Evolutionary conservation across 2,797 vertebrate species (phyloP), one percentile per base, ranked within the genome.

Genomic region (Sebastes reedi): DNA sequence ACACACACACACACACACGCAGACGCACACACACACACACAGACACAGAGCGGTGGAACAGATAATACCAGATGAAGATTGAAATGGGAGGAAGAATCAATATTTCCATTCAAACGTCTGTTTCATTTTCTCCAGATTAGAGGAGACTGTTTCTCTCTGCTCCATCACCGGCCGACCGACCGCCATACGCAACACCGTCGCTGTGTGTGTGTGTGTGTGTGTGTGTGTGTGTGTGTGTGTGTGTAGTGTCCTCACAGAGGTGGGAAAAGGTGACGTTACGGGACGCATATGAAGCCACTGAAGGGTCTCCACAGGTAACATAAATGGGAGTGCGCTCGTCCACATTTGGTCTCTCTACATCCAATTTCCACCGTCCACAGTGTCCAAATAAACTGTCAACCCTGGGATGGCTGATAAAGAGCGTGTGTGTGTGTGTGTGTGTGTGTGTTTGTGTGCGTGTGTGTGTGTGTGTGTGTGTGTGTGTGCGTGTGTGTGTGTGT

Each of bases 121-220:
- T 91, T 94, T 92, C 84, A 88, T 91, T 92, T 91, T 88, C 84
- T 85, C 18, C 73, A 94, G 90, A 91, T 92, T 87, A 88, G 72
- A 88, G 71, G 62, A 73, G 75, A 67, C 78, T 12, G 76, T 82
- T 87, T 77, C 72, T 80, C 72, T 83, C 56, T 77, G 77, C 62
- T 81, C 78, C 56, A 39, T 79, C 82, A 83, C 56, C 65, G 11
- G 46, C 55, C 2, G 13, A 56, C 55, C 16, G 18, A 59, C 67
- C 71, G n/a, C 20, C 12, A n/a, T 34, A 27, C 65, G 74, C 79
- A 77, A 65, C 76, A 42, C 55, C 58, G 72, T 20, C 67, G 3
- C 39, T 34, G 34, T 34, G 34, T 36, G 32, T 34, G 10, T 36
- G 32, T 30, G 29, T 30, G 30, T 72, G 39, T 67, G 13, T 69